These are phyloP conservation scores for Neodiprion virginianus DNA, from an alignment of 1,140 invertebrate species.

Conservation along the genomic window DNA sequence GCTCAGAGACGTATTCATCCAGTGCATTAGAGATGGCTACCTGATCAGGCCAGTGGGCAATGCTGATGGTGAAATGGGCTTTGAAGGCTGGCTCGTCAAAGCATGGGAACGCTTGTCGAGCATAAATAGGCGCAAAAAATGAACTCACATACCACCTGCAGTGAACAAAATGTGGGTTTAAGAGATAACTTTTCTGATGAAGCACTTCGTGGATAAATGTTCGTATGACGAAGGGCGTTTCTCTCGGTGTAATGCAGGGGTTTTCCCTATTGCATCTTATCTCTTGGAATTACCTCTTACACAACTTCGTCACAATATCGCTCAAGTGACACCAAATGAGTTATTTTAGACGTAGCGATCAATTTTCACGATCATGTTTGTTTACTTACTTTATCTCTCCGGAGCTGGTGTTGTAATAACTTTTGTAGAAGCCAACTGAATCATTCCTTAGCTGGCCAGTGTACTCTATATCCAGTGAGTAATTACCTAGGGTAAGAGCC, in stretches of 20 bases:
- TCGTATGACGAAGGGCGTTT: not conserved
- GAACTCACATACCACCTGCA: constrained; percentile 73
- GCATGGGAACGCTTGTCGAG: constrained; percentile 81
- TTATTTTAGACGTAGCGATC: no score
- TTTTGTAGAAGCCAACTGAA: constrained; percentile 65
- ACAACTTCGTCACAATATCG: no score
- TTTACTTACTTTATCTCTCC: constrained; percentile 15
- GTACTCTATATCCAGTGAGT: constrained; percentile 16
- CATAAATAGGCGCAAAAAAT: constrained; percentile 80
- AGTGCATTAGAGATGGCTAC: constrained; percentile 68
- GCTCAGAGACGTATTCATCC: constrained; percentile 31
- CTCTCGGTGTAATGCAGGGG: not conserved
- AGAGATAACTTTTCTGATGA: not conserved
- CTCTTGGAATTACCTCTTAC: no score
- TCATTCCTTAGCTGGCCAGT: constrained; percentile 33
- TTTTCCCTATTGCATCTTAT: no score
- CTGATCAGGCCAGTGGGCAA: constrained; percentile 64
- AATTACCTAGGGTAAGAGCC: constrained; percentile 37
- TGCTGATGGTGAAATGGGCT: constrained; percentile 71
- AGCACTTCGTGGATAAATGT: not conserved
- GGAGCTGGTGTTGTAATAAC: constrained; percentile 54
- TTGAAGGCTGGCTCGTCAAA: constrained; percentile 86
- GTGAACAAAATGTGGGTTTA: constrained; percentile 30
- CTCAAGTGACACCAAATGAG: no score
- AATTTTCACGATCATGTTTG: no score